Base-by-base conservation (phyloP, 2,113 vertebrate species). In the Electrona antarctica region DNA sequence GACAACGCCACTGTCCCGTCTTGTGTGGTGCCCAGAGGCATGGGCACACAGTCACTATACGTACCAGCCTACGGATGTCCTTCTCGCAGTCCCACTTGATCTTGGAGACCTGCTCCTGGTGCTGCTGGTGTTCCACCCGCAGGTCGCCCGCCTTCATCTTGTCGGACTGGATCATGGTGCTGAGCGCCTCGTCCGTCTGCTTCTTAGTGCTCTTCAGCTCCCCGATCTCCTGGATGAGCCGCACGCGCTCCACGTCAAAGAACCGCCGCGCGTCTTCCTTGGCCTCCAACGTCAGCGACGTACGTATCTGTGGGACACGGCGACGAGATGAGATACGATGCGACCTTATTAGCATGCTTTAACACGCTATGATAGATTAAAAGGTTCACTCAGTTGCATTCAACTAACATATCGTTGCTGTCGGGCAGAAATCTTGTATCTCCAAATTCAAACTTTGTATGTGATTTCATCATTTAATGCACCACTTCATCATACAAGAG, bases 21-120 rank as follows among this genome's bases (percentile, higher is more conserved):
- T 41, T 0, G 33, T 41, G 33, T 41, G 33, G 2, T 41, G 33
- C 33, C 5, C 33, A 41, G 33, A 41, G 33, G 33, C 33, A 6
- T 4, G 21, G 21, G 2, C 21, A 21, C 21, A 33, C 0, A 8
- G 21, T 58, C 61, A n/a, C 7, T 49, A 46, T 65, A 49, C 77
- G 33, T 71, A 92, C 98, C 95, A 99, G 93, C 83, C 98, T 94
- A 64, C 98, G 95, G 77, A 99, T 96, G 81, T 99, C 98, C 71
- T 88, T 92, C 88, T 99, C 98, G 0, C 94, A 95, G 86, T 99
- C 98, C 98, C 98, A 99, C 85, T 99, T 99, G 93, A 99, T 97
- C 90, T 99, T 99, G 12, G 96, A 95, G 88, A 99, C 97, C 71
- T 97, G 94, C 84, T 99, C 98, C 87, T 98, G 98, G 81, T 99